phyloP scores from a whole-genome alignment of 2,888 invertebrate genomes.

The Argyra leucocephala region DNA sequence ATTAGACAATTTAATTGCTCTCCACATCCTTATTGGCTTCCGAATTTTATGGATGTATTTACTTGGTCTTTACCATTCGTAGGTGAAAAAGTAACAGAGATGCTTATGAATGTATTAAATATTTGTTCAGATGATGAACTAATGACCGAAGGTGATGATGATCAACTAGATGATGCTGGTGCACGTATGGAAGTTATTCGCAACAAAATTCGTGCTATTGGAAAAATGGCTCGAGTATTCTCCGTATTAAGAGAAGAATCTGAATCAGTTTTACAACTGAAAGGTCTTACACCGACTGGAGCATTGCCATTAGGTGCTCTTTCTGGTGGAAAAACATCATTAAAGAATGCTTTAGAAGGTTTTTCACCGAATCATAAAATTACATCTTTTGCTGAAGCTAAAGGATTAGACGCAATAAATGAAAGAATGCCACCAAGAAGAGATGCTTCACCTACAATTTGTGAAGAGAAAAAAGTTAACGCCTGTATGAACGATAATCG shows the following conservation, averaged over 20 bases:
- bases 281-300: slow-evolving; percentile 97
- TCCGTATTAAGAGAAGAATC: slow-evolving; percentile 98
- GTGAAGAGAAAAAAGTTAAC: slow-evolving; percentile 16
- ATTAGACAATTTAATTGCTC: slow-evolving; percentile 99
- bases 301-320: slow-evolving; percentile 93
- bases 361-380: slow-evolving; percentile 96
- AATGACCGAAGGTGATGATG: slow-evolving; percentile 92
- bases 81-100: slow-evolving; percentile 98
- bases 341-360: slow-evolving; percentile 88
- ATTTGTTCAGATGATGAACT: slow-evolving; percentile 99
- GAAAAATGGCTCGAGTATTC: slow-evolving; percentile 99
- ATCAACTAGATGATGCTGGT: slow-evolving; percentile 91
- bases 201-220: slow-evolving; percentile 99
- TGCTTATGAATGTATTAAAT: slow-evolving; percentile 98
- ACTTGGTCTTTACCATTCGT: slow-evolving; percentile 99
- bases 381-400: slow-evolving; percentile 97
- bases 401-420: slow-evolving; percentile 96
- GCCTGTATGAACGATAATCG: slow-evolving; percentile 4
- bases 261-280: slow-evolving; percentile 95
- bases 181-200: slow-evolving; percentile 97
- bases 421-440: slow-evolving; percentile 97
- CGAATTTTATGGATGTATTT: slow-evolving; percentile 99
- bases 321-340: slow-evolving; percentile 92
- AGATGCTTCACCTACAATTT: slow-evolving; percentile 61
- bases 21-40: slow-evolving; percentile 99